Percentiles rank a stretch among this genome's conserved stretches.
Evolutionary conservation across 2,113 vertebrate species (phyloP).

Genomic region (Nicator chloris): DNA sequence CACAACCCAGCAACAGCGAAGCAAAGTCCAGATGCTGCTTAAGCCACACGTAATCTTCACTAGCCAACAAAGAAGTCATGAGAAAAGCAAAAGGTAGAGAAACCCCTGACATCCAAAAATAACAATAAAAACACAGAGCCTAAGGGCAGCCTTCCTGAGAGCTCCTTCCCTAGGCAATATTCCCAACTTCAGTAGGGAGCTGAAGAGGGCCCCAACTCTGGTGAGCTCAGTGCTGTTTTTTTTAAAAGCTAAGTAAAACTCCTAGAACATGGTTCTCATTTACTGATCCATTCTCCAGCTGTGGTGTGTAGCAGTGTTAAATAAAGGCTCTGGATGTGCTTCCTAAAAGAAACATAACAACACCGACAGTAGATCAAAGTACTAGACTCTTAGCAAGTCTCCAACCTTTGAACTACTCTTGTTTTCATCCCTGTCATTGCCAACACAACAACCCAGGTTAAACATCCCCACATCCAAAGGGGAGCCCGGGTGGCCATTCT

Average conservation of each 20-base stretch:
- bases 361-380: conserved; percentile 72
- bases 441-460: conserved; percentile 50
- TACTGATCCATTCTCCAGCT: conserved; percentile 62
- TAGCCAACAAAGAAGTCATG: conserved; percentile 28
- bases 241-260: conserved; percentile 21
- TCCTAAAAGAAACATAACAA: conserved; percentile 64
- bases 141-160: conserved; percentile 14
- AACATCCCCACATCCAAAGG: conserved; percentile 40
- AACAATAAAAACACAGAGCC: conserved; percentile 41
- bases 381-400: conserved; percentile 63
- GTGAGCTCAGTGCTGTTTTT: conserved; percentile 39
- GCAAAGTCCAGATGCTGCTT: conserved; percentile 40
- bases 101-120: conserved; percentile 18
- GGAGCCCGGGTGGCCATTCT: not conserved
- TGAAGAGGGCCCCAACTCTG: conserved; percentile 38
- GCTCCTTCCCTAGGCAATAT: conserved; percentile 29
- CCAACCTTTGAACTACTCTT: conserved; percentile 61
- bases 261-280: conserved; percentile 61
- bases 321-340: conserved; percentile 57
- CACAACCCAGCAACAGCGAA: conserved; percentile 32
- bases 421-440: conserved; percentile 54
- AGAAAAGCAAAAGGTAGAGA: conserved; percentile 21
- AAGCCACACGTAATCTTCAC: conserved; percentile 37
- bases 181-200: conserved; percentile 46
- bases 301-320: conserved; percentile 48